Evolutionary conservation across 2,113 vertebrate genomes (phyloP).

Genomic region (Puma concolor): DNA sequence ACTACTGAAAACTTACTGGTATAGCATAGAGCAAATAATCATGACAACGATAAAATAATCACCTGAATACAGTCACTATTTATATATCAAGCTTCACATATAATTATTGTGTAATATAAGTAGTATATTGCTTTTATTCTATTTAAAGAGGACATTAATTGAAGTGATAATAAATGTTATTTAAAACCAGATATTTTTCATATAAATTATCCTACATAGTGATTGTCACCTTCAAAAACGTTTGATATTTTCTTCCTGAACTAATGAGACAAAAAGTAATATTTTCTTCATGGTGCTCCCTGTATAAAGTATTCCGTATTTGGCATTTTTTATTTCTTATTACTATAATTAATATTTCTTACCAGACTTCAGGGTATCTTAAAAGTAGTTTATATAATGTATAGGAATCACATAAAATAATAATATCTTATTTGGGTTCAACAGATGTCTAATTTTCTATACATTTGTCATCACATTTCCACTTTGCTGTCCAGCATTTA

Average conservation of each 20-base stretch:
- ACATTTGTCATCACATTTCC: neutral
- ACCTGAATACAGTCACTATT: neutral
- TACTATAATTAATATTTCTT: neutral
- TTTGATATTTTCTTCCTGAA: neutral
- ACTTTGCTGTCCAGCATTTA: neutral
- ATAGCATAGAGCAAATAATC: neutral
- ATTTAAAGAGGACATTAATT: neutral
- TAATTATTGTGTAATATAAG: neutral
- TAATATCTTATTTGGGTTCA: neutral
- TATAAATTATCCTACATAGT: neutral
- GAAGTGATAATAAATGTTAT: neutral
- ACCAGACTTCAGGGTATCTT: neutral
- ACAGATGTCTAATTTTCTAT: neutral
- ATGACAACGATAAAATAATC: neutral
- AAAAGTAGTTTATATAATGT: neutral
- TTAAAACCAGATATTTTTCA: neutral
- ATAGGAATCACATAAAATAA: neutral
- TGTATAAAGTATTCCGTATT: neutral
- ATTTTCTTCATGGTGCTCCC: neutral
- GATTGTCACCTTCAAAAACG: neutral
- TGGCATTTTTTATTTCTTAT: neutral
- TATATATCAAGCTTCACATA: neutral
- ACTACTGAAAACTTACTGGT: neutral
- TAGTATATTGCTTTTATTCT: neutral
- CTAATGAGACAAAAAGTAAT: neutral